phyloP scores from a whole-genome alignment of 2,113 vertebrate species.

The Chiloscyllium plagiosum region DNA sequence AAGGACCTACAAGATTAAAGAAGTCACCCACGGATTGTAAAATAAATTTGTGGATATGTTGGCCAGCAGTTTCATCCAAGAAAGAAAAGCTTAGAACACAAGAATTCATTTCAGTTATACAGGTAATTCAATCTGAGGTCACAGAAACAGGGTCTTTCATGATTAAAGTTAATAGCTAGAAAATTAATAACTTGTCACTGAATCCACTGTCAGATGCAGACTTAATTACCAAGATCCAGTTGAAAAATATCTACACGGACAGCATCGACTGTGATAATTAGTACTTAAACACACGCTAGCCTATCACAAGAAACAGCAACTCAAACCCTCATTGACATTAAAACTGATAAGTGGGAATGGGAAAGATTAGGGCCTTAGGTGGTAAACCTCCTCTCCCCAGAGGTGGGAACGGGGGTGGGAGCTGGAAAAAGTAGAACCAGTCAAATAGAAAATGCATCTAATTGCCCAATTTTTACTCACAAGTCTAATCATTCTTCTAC shows the following conservation, averaged over 20 bases:
- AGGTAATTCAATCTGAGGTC: background rate
- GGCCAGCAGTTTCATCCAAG: background rate
- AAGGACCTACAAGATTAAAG: too few relatives aligned
- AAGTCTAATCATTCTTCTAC: background rate
- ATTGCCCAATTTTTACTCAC: background rate
- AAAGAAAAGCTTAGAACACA: background rate
- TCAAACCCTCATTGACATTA: background rate
- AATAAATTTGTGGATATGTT: too few relatives aligned
- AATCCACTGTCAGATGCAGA: background rate
- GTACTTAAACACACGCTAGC: background rate
- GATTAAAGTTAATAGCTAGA: background rate
- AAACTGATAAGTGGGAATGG: background rate
- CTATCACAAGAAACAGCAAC: background rate
- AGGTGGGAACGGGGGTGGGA: background rate
- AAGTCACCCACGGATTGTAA: too few relatives aligned
- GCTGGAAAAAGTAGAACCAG: background rate
- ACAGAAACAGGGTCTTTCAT: background rate
- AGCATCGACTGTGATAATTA: background rate
- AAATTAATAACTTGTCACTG: background rate
- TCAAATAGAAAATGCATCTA: background rate
- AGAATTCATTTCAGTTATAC: background rate
- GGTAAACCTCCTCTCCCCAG: background rate
- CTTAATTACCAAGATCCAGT: conserved; percentile 14
- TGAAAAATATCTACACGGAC: background rate
- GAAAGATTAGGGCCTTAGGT: background rate